Evolutionary conservation across 2,113 vertebrate species (phyloP).

Genomic region (Aphyosemion australe): DNA sequence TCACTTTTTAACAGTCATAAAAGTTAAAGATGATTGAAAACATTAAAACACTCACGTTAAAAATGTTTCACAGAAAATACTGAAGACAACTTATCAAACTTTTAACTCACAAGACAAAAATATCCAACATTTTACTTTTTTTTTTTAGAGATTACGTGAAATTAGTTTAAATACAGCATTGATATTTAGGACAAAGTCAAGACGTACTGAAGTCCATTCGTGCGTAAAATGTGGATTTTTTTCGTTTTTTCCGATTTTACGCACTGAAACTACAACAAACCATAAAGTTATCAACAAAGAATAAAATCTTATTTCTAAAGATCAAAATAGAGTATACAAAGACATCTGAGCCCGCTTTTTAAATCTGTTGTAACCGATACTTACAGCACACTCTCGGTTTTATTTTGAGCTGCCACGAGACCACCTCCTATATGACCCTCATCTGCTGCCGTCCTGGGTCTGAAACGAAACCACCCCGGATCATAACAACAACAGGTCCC

Average conservation of each 20-base stretch:
- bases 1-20: neutral
- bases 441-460: conserved; percentile 68
- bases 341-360: neutral
- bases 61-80: neutral
- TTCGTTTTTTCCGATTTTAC: too few relatives aligned
- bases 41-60: too few relatives aligned
- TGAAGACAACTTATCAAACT: neutral
- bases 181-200: neutral
- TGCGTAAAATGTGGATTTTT: too few relatives aligned
- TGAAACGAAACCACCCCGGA: conserved; percentile 73
- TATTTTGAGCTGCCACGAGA: conserved; percentile 54
- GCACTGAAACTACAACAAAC: too few relatives aligned
- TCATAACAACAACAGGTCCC: conserved; percentile 79
- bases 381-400: conserved; percentile 55
- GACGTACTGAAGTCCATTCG: neutral
- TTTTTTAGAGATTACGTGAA: neutral
- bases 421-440: conserved; percentile 75
- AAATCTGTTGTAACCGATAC: conserved; percentile 45
- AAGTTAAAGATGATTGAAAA: too few relatives aligned
- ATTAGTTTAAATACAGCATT: neutral
- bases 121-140: too few relatives aligned
- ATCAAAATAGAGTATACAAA: conserved; percentile 1
- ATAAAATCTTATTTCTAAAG: neutral
- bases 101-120: too few relatives aligned
- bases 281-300: too few relatives aligned